Percentiles rank a stretch among this genome's conserved stretches.
phyloP scores from a whole-genome alignment of 1,140 invertebrate species.

The Panulirus ornatus region DNA sequence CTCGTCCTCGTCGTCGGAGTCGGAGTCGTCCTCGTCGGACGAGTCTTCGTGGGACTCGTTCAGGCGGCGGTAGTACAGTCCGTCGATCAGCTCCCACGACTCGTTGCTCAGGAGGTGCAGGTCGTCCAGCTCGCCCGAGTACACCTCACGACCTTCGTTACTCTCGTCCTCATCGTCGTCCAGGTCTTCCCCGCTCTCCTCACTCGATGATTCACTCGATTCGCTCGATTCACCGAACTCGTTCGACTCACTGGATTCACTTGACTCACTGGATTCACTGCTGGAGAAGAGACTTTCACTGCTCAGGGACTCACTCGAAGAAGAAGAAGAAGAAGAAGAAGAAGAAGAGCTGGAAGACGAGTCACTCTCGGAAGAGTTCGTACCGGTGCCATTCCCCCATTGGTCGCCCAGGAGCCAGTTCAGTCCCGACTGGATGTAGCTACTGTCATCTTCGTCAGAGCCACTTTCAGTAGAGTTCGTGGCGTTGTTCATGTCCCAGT shows the following conservation, averaged over 20 bases:
- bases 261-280: constrained; percentile 21
- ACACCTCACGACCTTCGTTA: constrained; percentile 48
- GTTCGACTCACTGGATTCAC: constrained; percentile 1
- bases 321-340: constrained; percentile 23
- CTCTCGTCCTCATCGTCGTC: constrained; percentile 44
- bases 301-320: constrained; percentile 10
- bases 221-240: constrained; percentile 14
- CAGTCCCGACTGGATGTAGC: too few relatives aligned
- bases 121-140: constrained; percentile 37
- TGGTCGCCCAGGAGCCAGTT: neutral
- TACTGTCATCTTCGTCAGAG: too few relatives aligned
- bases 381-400: constrained; percentile 4
- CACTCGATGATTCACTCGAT: neutral
- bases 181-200: neutral
- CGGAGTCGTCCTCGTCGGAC: neutral
- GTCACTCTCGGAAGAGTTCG: constrained; percentile 8
- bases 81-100: neutral
- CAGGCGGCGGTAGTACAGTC: neutral
- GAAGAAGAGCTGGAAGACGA: neutral
- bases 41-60: constrained; percentile 2
- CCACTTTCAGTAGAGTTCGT: too few relatives aligned
- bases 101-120: constrained; percentile 9
- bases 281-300: neutral
- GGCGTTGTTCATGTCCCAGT: neutral
- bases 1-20: constrained; percentile 26